Conservation (phyloP, 2,888 invertebrate species). For the Mimumesa dahlbomi region DNA sequence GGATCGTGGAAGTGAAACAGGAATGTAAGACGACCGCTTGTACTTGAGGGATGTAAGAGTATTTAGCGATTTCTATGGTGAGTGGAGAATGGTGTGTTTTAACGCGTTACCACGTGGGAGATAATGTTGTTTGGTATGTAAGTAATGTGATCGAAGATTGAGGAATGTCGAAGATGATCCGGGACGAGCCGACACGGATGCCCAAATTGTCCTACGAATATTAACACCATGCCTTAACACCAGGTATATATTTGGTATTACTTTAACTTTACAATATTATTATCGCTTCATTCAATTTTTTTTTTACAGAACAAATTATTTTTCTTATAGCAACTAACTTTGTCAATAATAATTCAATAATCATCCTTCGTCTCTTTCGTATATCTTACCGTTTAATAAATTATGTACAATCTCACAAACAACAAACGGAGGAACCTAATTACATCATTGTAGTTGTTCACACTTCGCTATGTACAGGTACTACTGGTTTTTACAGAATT, state of each 20-base stretch:
- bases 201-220: conserved; percentile 29
- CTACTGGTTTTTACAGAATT: conserved; percentile 77
- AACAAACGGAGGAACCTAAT: conserved; percentile 80
- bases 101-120: too few species aligned
- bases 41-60: conserved; percentile 47
- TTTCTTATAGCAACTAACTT: conserved; percentile 75
- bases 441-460: conserved; percentile 78
- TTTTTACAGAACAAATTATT: conserved; percentile 76
- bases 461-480: conserved; percentile 80
- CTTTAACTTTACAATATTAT: conserved; percentile 79
- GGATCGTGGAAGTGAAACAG: conserved; percentile 80
- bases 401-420: conserved; percentile 81
- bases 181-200: too few species aligned
- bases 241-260: conserved; percentile 79
- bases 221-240: conserved; percentile 73
- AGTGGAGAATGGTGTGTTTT: too few species aligned
- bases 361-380: conserved; percentile 55
- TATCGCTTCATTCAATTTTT: conserved; percentile 68
- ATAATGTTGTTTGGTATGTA: too few species aligned
- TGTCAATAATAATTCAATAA: conserved; percentile 74
- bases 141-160: too few species aligned
- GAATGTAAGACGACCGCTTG: conserved; percentile 40
- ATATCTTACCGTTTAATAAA: conserved; percentile 78
- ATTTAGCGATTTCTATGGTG: too few species aligned
- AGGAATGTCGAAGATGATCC: too few species aligned